These are phyloP conservation scores for Ophioninae sp. DNA, from an alignment of 2,888 invertebrate species.

Conservation along the genomic window DNA sequence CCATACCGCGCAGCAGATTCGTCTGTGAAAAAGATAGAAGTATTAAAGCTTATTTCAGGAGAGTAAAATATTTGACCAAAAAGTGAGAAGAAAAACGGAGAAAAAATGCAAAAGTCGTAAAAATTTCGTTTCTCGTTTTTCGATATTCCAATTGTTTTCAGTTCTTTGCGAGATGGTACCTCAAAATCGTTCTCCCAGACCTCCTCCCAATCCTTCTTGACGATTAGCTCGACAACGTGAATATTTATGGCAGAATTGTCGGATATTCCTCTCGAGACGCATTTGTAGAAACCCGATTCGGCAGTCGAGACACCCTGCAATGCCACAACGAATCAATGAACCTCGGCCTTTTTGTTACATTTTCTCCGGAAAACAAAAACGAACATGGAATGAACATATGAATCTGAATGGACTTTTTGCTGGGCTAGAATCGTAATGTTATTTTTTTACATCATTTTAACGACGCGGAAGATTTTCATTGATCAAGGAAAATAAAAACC, in stretches of 20 bases:
- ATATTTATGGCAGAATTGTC: slow-evolving; percentile 82
- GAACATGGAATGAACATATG: neutral
- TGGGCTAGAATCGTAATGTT: neutral
- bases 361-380: neutral
- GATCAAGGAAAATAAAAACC: neutral
- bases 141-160: neutral
- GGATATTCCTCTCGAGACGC: slow-evolving; percentile 84
- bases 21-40: slow-evolving; percentile 68
- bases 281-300: slow-evolving; percentile 86
- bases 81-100: slow-evolving; percentile 3
- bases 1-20: slow-evolving; percentile 75
- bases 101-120: neutral
- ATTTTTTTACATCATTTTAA: neutral
- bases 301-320: slow-evolving; percentile 84
- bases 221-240: slow-evolving; percentile 84
- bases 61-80: neutral
- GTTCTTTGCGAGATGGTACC: slow-evolving; percentile 67
- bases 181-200: slow-evolving; percentile 78
- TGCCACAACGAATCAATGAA: slow-evolving; percentile 44
- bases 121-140: neutral
- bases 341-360: neutral
- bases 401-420: neutral
- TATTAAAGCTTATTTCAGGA: neutral
- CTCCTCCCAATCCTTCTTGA: slow-evolving; percentile 82
- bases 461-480: neutral